A percentile compares a stretch with the other conserved stretches of the same genome.
These are phyloP conservation scores for Pteromalus puparum DNA, from an alignment of 1,140 invertebrate species.

Conservation along the genomic window DNA sequence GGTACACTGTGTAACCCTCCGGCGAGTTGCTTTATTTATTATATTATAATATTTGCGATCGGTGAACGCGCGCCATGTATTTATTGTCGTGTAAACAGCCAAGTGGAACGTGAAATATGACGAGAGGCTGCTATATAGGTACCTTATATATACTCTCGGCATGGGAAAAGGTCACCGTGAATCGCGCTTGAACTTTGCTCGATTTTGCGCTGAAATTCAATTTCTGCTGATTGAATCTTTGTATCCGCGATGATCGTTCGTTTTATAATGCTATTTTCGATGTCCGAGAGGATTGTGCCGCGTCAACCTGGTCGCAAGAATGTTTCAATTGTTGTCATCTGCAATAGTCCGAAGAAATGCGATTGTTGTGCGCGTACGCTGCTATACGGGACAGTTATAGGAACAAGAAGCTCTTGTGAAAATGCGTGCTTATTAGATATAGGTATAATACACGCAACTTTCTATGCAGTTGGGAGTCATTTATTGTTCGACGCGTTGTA, in stretches of 20 bases:
- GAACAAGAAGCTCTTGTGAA: background rate
- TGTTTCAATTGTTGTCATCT: no score
- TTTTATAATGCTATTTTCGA: no score
- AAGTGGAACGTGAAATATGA: slow-evolving; percentile 43
- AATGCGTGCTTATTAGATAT: background rate
- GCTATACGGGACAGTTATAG: no score
- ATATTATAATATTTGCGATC: slow-evolving; percentile 50
- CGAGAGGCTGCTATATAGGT: background rate
- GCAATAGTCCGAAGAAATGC: no score
- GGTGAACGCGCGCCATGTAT: slow-evolving; percentile 14
- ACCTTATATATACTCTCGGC: no score
- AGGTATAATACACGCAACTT: background rate
- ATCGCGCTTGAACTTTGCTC: no score
- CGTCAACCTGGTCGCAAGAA: no score
- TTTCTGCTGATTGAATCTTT: background rate
- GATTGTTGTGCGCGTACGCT: no score
- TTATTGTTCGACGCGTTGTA: background rate
- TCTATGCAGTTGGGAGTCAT: background rate
- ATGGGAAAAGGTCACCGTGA: no score
- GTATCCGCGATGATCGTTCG: no score
- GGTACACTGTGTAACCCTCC: no score
- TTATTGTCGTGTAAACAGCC: slow-evolving; percentile 46
- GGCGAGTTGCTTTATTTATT: slow-evolving; percentile 45
- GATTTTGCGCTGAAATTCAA: background rate
- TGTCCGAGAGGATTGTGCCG: no score